Conservation (phyloP, 2,888 invertebrate species). For the Apotomis turbidana region DNA sequence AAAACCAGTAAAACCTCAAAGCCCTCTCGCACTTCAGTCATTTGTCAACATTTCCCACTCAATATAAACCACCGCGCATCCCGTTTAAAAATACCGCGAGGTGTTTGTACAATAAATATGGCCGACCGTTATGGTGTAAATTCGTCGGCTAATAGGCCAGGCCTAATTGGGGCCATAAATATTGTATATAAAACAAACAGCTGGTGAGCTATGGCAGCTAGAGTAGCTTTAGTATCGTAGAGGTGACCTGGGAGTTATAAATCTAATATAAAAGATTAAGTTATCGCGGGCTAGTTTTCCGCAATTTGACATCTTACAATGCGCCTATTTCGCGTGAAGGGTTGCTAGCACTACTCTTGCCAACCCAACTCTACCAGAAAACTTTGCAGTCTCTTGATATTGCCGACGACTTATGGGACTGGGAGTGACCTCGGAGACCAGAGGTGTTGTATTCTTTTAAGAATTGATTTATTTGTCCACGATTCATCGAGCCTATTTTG, state of each 20-base stretch:
- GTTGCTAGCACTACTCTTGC: too few species aligned
- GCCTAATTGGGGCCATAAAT: slow-evolving; percentile 45
- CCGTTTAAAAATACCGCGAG: slow-evolving; percentile 35
- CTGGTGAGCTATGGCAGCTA: slow-evolving; percentile 30
- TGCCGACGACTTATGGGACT: too few species aligned
- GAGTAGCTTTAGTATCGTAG: neutral
- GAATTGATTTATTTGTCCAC: too few species aligned
- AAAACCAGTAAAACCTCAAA: slow-evolving; percentile 2
- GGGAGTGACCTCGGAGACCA: too few species aligned
- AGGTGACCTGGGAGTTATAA: slow-evolving; percentile 2
- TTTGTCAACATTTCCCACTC: neutral
- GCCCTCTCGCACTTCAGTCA: neutral
- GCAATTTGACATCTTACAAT: too few species aligned
- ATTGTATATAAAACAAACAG: slow-evolving; percentile 44
- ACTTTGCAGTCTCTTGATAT: too few species aligned
- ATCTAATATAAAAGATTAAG: too few species aligned
- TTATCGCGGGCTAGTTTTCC: too few species aligned
- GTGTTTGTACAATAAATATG: slow-evolving; percentile 33
- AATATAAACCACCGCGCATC: slow-evolving; percentile 3
- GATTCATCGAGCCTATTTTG: too few species aligned
- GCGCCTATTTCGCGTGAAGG: too few species aligned
- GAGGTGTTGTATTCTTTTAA: too few species aligned
- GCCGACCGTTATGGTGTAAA: slow-evolving; percentile 39
- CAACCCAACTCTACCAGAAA: too few species aligned
- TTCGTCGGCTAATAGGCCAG: slow-evolving; percentile 41